These are phyloP conservation scores for Gonatopus flavifemur DNA, from an alignment of 1,140 invertebrate genomes.

Conservation along the genomic window DNA sequence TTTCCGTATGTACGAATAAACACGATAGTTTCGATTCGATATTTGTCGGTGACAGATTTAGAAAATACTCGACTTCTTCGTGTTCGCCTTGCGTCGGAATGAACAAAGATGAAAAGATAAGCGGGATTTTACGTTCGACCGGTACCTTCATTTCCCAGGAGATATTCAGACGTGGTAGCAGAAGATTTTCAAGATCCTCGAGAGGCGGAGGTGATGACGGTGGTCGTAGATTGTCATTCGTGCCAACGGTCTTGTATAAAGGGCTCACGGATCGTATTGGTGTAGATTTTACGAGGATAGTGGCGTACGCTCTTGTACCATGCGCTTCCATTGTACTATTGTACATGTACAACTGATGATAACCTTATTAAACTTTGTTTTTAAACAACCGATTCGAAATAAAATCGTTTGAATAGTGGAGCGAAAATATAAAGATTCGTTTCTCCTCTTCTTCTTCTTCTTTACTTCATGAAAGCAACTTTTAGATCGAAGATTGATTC, in stretches of 20 bases:
- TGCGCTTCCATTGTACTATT: constrained; percentile 40
- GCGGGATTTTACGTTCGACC: neutral
- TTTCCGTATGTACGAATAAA: too few relatives aligned
- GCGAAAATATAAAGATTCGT: too few relatives aligned
- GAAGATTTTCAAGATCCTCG: constrained; percentile 15
- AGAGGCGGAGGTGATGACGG: constrained; percentile 17
- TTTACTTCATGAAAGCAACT: too few relatives aligned
- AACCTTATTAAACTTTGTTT: too few relatives aligned
- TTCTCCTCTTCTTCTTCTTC: too few relatives aligned
- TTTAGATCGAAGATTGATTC: too few relatives aligned
- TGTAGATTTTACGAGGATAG: constrained; percentile 40
- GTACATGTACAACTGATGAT: constrained; percentile 34
- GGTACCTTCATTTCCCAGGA: constrained; percentile 12
- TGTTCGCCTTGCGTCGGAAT: too few relatives aligned
- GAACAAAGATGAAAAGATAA: neutral
- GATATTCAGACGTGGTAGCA: constrained; percentile 19
- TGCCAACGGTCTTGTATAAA: constrained; percentile 39
- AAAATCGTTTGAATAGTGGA: too few relatives aligned
- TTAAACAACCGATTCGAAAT: neutral
- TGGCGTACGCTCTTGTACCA: constrained; percentile 45
- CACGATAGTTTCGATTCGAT: too few relatives aligned
- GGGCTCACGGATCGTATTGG: constrained; percentile 36
- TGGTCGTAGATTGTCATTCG: constrained; percentile 38
- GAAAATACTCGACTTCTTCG: too few relatives aligned
- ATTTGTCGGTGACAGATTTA: too few relatives aligned